Evolutionary conservation across 23 tunicate genomes (phyloP).

Genomic region (Ciona savignyi): DNA sequence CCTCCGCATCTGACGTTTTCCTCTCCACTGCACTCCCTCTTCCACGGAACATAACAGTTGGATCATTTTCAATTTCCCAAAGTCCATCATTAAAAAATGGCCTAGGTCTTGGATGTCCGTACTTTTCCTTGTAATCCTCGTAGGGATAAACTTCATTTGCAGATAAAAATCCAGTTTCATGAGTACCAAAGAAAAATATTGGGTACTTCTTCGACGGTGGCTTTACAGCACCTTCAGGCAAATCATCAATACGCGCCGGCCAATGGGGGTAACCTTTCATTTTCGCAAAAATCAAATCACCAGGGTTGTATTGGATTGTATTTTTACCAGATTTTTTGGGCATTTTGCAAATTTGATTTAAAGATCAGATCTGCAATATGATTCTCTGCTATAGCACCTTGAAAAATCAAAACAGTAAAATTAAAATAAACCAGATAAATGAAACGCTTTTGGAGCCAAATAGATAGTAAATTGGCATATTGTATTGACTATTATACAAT

Average conservation of each 20-base stretch:
- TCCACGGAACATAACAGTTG: constrained; percentile 81
- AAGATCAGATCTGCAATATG: too few relatives aligned
- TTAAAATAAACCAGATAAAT: too few relatives aligned
- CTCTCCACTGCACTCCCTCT: constrained; percentile 38
- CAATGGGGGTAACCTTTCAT: constrained; percentile 96
- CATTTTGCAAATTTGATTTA: too few relatives aligned
- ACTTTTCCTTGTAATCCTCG: constrained; percentile 83
- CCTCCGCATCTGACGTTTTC: constrained; percentile 20
- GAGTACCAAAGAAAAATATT: constrained; percentile 96
- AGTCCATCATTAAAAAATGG: constrained; percentile 80
- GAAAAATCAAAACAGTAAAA: too few relatives aligned
- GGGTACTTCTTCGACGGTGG: constrained; percentile 76
- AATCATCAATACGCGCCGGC: constrained; percentile 89
- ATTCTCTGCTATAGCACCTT: too few relatives aligned
- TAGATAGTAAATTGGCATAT: too few relatives aligned
- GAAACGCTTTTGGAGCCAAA: too few relatives aligned
- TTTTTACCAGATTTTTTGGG: constrained; percentile 34
- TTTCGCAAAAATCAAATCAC: constrained; percentile 91
- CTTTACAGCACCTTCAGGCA: constrained; percentile 85
- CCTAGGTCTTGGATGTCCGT: constrained; percentile 54
- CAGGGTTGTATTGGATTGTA: constrained; percentile 65
- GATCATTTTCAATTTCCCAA: constrained; percentile 84
- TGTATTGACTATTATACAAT: too few relatives aligned
- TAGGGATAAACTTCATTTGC: constrained; percentile 86
- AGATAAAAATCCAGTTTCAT: constrained; percentile 84